Percentiles rank a stretch among this genome's conserved stretches.
Conservation (phyloP, 23 tunicate species). For the Botrylloides violaceus region DNA sequence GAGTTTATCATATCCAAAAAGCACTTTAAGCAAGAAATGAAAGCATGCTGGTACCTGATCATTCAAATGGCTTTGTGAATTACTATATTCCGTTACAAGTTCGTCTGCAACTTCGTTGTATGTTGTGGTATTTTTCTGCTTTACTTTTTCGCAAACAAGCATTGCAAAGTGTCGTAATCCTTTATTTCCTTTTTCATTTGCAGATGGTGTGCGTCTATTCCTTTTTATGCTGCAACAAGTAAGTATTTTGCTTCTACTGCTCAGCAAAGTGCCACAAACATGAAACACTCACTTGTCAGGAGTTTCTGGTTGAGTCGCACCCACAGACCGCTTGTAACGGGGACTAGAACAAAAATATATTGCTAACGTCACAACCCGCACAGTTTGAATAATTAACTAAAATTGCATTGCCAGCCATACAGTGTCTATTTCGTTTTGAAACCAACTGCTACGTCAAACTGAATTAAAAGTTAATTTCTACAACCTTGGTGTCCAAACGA, state of each 20-base stretch:
- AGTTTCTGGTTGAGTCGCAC: conserved; percentile 21
- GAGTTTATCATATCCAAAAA: too few relatives aligned
- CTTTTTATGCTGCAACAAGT: conserved; percentile 16
- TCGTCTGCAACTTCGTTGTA: conserved; percentile 99
- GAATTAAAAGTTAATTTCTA: too few relatives aligned
- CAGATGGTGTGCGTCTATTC: conserved; percentile 44
- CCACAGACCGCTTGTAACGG: conserved; percentile 52
- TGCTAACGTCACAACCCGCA: too few relatives aligned
- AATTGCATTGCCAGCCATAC: too few relatives aligned
- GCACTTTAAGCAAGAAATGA: too few relatives aligned
- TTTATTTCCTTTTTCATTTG: conserved; percentile 76
- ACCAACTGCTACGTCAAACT: too few relatives aligned
- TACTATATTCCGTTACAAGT: conserved; percentile 80
- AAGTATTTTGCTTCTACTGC: too few relatives aligned
- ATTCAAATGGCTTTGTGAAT: conserved; percentile 43
- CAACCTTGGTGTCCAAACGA: not conserved
- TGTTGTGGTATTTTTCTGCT: conserved; percentile 90
- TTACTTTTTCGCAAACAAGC: conserved; percentile 98
- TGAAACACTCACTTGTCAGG: conserved; percentile 41
- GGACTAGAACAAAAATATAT: too few relatives aligned
- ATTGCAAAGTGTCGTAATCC: conserved; percentile 91
- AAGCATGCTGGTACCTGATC: conserved; percentile 13
- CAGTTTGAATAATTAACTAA: too few relatives aligned
- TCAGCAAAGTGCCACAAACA: not conserved
- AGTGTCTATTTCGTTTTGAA: too few relatives aligned